A percentile compares a stretch with the other conserved stretches of the same genome.
These are phyloP conservation scores for Campoplex capitator DNA, from an alignment of 2,888 invertebrate genomes.

Conservation along the genomic window DNA sequence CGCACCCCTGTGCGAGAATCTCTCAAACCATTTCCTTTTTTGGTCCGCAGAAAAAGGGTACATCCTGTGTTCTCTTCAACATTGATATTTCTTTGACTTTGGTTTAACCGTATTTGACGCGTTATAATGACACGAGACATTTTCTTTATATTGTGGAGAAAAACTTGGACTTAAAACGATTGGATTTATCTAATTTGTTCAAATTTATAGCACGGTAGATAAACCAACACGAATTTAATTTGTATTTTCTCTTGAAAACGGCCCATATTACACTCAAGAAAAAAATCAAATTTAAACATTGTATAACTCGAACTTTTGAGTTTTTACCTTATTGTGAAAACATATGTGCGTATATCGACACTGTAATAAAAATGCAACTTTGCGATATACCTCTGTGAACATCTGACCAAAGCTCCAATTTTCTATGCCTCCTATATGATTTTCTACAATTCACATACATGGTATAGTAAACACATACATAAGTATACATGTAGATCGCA, in stretches of 20 bases:
- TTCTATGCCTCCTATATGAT: not conserved
- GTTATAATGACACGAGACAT: not conserved
- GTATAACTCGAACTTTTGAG: not conserved
- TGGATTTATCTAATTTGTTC: no score
- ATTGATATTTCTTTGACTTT: not conserved
- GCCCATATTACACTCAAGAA: no score
- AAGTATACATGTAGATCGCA: not conserved
- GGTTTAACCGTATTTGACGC: not conserved
- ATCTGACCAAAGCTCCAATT: constrained; percentile 20
- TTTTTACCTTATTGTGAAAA: not conserved
- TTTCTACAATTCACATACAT: not conserved
- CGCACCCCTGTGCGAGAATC: constrained; percentile 26
- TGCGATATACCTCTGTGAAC: constrained; percentile 10
- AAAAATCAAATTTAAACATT: no score
- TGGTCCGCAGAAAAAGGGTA: constrained; percentile 14
- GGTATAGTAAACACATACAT: not conserved
- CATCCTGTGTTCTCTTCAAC: not conserved
- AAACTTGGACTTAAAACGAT: no score
- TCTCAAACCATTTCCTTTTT: constrained; percentile 7
- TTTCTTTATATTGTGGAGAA: no score
- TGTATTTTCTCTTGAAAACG: no score
- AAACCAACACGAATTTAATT: no score
- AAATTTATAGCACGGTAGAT: no score
- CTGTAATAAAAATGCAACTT: not conserved
- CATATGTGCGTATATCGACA: not conserved